Base-by-base conservation (phyloP, 2,888 invertebrate species). In the Neoitamus cyanurus region DNA sequence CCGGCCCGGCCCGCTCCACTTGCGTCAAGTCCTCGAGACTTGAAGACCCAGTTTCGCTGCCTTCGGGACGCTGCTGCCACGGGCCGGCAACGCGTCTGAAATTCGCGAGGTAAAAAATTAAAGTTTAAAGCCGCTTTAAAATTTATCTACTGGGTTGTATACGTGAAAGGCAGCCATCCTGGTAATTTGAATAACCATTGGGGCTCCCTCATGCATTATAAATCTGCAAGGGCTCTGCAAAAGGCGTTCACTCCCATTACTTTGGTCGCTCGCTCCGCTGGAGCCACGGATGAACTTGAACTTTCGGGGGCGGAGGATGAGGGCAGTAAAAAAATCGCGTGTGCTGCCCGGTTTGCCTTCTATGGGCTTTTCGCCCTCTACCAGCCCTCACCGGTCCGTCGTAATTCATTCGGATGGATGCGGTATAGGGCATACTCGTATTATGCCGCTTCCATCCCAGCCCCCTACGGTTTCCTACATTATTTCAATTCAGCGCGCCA, bases 181-280 rank as follows among this genome's bases (percentile, higher is more conserved):
- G 69, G 82, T 69, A 69, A 82, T 82, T 82, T 82, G 82, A 82
- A 82, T 82, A 82, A 82, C 82, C 78, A 80, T 80, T 58, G 58
- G 58, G 78, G 34, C 78, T 58, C 78, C 28, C 82, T 69, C 69
- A 68, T 82, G 69, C 69, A 82, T 82, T 82, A 82, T 82, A 82
- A 82, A 82, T 82, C 69, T 78, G 78, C n/a, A 78, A 30, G 31
- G 78, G 48, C 69, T 69, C 69, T 37, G n/a, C n/a, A 69, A 25
- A 82, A 82, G 82, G 48, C 82, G 31, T 82, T 69, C 69, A 82
- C 37, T 34, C 6, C 48, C 78, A 48, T 28, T 48, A 78, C 30
- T 30, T 78, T 37, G 42, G 77, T 3, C 46, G 25, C 46, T 46
- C n/a, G 46, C 13, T 42, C 28, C 42, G n/a, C 31, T 30, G 34